These are phyloP conservation scores for Lithobates pipiens DNA, from an alignment of 2,797 vertebrate species.

Conservation along the genomic window DNA sequence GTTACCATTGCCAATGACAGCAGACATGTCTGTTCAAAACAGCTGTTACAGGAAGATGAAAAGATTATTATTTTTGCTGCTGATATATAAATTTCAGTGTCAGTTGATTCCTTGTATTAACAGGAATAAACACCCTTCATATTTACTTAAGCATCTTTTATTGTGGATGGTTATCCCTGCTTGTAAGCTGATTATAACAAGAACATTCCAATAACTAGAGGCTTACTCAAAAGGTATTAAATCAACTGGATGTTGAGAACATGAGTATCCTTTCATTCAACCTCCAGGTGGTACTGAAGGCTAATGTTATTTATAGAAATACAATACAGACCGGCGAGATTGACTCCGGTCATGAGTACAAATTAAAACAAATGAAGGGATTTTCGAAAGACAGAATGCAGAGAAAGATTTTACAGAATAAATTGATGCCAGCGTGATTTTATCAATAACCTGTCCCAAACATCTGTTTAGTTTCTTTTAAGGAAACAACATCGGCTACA, in stretches of 20 bases:
- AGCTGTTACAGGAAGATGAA: no score
- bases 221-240: neutral
- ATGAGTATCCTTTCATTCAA: neutral
- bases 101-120: neutral
- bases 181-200: neutral
- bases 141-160: neutral
- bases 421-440: neutral
- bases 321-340: neutral
- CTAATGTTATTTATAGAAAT: neutral
- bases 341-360: neutral
- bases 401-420: neutral
- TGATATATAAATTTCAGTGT: neutral
- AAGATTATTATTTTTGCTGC: neutral
- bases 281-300: neutral
- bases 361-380: neutral
- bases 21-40: neutral
- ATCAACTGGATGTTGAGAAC: neutral
- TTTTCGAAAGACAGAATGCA: neutral
- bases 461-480: no score
- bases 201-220: neutral
- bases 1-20: neutral
- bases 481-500: neutral
- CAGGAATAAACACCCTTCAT: neutral
- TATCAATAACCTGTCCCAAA: neutral
- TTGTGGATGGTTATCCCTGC: neutral